Base-by-base conservation (phyloP, 1,140 invertebrate species). In the Calosoma granatense region DNA sequence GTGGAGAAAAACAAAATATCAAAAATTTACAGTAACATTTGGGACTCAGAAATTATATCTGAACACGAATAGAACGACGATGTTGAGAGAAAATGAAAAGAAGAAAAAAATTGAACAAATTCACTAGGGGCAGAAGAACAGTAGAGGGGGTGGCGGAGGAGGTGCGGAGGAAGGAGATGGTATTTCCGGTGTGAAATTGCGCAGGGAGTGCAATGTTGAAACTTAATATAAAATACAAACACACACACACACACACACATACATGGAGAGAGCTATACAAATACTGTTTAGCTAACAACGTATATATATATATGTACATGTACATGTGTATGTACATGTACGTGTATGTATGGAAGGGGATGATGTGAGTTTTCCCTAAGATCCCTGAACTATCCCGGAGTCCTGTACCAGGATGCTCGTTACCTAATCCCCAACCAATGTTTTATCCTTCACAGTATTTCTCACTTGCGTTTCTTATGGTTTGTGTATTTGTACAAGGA, bases 371-470 rank as follows among this genome's bases (percentile, higher is more conserved):
- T 47, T 47, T 47, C 41, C 41, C 41, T 12, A 47, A 47, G 41
- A 47, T 47, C 41, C 41, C 41, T 17, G 15, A 17, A 47, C 41
- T 47, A 47, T 47, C 17, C 41, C 41, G 15, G 6, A 17, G 9
- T 47, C 26, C 6, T 47, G 41, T 47, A 17, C 6, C 41, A 17
- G 9, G 20, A 53, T n/a, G 30, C 64, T 64, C 64, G 60, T 68
- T 65, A 59, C 65, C 67, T 68, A 69, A 70, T 70, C 68, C 67
- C 67, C 67, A 67, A 66, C 66, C 67, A 70, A 70, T 70, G 67
- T 69, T 69, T 70, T 70, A 69, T 65, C 64, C 64, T 57, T 61
- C 66, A 67, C 67, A 70, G 65, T 66, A 60, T 70, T 69, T 67
- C 67, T 68, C 68, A 68, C 67, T 68, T 65, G 64, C 41, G 41